Percentiles rank a stretch among this genome's conserved stretches.
phyloP scores from a whole-genome alignment of 2,888 invertebrate species.

The Leucophenga montana region DNA sequence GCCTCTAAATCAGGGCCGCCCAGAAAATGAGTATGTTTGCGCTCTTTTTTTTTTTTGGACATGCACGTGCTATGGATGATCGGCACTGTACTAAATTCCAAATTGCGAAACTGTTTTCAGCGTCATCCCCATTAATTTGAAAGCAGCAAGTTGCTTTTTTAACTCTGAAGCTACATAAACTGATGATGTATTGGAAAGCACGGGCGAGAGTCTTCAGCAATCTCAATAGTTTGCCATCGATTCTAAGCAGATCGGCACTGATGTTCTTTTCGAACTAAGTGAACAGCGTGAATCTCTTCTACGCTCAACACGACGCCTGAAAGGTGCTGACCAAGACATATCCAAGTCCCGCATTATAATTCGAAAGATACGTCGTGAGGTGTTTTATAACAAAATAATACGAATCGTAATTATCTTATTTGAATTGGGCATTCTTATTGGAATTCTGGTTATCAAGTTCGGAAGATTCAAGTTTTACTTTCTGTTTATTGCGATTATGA shows the following conservation, averaged over 20 bases:
- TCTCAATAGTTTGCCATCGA: conserved; percentile 85
- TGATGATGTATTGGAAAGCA: conserved; percentile 72
- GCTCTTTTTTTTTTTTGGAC: no score
- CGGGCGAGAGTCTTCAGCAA: conserved; percentile 78
- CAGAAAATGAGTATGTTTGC: no score
- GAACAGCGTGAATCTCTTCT: conserved; percentile 84
- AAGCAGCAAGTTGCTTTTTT: no score
- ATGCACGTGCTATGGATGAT: no score
- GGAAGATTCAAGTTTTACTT: conserved; percentile 68
- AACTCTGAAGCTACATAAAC: no score
- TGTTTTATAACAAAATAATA: conserved; percentile 84
- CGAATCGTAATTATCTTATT: conserved; percentile 82
- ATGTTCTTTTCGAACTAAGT: conserved; percentile 83
- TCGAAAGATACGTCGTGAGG: conserved; percentile 79
- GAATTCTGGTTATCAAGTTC: conserved; percentile 79
- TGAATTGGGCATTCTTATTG: conserved; percentile 79
- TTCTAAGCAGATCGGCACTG: conserved; percentile 85
- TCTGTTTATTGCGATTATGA: no score
- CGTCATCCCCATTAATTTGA: no score
- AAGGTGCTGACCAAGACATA: conserved; percentile 82
- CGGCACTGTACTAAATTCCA: no score
- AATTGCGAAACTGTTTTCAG: no score
- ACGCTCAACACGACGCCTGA: conserved; percentile 79
- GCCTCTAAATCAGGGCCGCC: no score
- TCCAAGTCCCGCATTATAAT: conserved; percentile 79